Evolutionary conservation across 1,140 invertebrate genomes (phyloP).

Genomic region (Saccostrea echinata): DNA sequence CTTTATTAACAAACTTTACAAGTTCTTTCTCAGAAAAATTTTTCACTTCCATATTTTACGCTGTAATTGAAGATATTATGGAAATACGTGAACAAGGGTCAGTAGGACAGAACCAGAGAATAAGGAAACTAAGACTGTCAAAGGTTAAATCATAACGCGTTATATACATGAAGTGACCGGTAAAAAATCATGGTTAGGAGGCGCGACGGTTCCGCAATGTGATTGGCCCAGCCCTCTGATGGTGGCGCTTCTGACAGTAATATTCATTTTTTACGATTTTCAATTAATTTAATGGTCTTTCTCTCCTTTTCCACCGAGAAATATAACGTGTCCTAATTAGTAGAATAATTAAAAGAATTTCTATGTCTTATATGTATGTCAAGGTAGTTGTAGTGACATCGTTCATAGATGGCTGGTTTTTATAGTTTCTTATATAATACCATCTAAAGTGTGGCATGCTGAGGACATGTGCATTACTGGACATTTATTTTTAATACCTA

Average conservation of each 20-base stretch:
- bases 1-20: slow-evolving; percentile 11
- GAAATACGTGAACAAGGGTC: background rate
- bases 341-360: background rate
- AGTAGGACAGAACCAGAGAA: background rate
- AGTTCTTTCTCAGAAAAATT: background rate
- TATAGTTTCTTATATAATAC: too few species aligned
- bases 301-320: background rate
- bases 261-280: slow-evolving; percentile 1
- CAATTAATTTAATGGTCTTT: slow-evolving; percentile 7
- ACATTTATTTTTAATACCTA: too few species aligned
- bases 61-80: background rate
- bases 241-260: slow-evolving; percentile 9
- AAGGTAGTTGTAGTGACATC: too few species aligned
- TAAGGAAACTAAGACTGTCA: background rate
- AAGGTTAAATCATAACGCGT: background rate
- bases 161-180: slow-evolving; percentile 2
- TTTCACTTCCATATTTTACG: slow-evolving; percentile 5
- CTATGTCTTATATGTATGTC: too few species aligned
- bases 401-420: too few species aligned
- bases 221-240: background rate
- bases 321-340: background rate
- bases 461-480: too few species aligned
- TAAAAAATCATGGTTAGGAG: background rate
- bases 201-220: background rate
- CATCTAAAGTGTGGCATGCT: too few species aligned